Percentiles rank a stretch among this genome's conserved stretches.
Conservation (phyloP, 2,888 invertebrate genomes). For the Pollenia griseotomentosa region DNA sequence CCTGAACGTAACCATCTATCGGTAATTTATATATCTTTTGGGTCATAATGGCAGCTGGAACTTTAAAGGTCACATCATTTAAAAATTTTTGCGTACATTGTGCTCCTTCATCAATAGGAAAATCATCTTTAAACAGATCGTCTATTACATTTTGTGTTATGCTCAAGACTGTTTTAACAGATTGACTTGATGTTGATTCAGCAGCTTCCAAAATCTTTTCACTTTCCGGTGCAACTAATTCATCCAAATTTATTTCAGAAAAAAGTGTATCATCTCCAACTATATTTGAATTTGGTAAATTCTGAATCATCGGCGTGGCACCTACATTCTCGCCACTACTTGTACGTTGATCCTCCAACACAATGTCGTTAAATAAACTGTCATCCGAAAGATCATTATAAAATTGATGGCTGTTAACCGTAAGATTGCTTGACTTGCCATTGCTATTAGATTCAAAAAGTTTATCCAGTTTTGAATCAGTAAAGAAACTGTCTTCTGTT, state of each 20-base stretch:
- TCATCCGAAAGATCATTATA: slow-evolving; percentile 75
- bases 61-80: slow-evolving; percentile 79
- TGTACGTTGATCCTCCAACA: slow-evolving; percentile 65
- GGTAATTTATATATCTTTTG: slow-evolving; percentile 53
- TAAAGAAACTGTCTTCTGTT: slow-evolving; percentile 80
- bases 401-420: slow-evolving; percentile 24
- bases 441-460: slow-evolving; percentile 44
- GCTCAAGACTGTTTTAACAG: not conserved
- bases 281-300: slow-evolving; percentile 34
- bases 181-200: not conserved
- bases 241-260: slow-evolving; percentile 76
- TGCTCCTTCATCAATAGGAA: slow-evolving; percentile 65
- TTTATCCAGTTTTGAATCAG: slow-evolving; percentile 77
- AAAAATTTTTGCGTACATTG: slow-evolving; percentile 83
- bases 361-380: slow-evolving; percentile 79
- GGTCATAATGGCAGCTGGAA: slow-evolving; percentile 68
- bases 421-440: not conserved
- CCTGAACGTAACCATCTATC: slow-evolving; percentile 76
- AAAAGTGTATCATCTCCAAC: slow-evolving; percentile 76
- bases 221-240: slow-evolving; percentile 35
- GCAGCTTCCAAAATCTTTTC: slow-evolving; percentile 1
- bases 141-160: slow-evolving; percentile 30
- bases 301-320: slow-evolving; percentile 42
- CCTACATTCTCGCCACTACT: slow-evolving; percentile 46
- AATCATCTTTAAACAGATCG: slow-evolving; percentile 68